Evolutionary conservation across 2,113 vertebrate genomes (phyloP).

Genomic region (Cairina moschata): DNA sequence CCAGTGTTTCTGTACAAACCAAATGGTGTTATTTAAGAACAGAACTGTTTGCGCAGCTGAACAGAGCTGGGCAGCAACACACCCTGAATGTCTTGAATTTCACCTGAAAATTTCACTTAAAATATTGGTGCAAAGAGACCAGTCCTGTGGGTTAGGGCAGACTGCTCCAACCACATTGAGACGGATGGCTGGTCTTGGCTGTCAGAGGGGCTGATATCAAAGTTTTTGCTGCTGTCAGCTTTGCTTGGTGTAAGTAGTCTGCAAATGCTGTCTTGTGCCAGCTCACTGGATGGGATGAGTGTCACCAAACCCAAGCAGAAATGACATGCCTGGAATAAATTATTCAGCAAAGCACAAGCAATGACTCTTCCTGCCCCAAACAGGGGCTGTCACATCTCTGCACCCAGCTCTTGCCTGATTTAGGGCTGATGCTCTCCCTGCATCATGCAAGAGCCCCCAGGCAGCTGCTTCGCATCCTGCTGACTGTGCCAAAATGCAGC

Average conservation of each 20-base stretch:
- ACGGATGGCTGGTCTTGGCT: background rate
- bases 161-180: background rate
- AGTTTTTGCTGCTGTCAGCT: accelerated
- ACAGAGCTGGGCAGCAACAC: background rate
- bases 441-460: background rate
- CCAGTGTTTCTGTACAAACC: background rate
- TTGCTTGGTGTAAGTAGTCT: background rate
- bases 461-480: no score
- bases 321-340: background rate
- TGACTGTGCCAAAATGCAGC: background rate
- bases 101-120: background rate
- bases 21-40: background rate
- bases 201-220: background rate
- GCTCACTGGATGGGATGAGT: background rate
- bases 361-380: background rate
- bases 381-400: accelerated
- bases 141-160: background rate
- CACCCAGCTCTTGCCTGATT: accelerated
- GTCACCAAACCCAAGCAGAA: background rate
- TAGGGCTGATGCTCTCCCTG: accelerated
- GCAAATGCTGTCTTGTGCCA: background rate
- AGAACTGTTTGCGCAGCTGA: background rate
- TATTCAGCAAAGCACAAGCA: background rate
- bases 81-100: background rate
- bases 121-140: background rate